phyloP scores from a whole-genome alignment of 2,113 vertebrate genomes.

The Otis tarda region DNA sequence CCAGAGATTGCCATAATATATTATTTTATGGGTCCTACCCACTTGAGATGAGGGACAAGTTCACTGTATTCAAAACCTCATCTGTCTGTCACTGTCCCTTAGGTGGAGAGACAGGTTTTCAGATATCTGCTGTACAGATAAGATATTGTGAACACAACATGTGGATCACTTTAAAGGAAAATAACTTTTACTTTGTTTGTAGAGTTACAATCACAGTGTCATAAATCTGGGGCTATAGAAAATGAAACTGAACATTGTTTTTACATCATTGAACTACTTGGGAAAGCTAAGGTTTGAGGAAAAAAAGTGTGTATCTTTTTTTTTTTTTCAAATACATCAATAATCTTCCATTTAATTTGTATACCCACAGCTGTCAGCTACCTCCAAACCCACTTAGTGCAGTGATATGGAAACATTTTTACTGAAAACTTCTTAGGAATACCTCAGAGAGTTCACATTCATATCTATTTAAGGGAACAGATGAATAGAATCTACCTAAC shows the following conservation, averaged over 20 bases:
- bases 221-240: not conserved
- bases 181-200: not conserved
- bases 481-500: slow-evolving; percentile 63
- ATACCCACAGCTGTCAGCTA: slow-evolving; percentile 27
- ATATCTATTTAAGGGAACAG: slow-evolving; percentile 58
- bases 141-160: not conserved
- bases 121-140: not conserved
- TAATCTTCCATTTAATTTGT: slow-evolving; percentile 68
- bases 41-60: not conserved
- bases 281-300: not conserved
- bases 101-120: not conserved
- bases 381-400: slow-evolving; percentile 61
- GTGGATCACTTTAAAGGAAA: not conserved
- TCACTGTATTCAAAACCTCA: not conserved
- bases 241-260: not conserved
- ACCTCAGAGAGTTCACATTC: slow-evolving; percentile 64
- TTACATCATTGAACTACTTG: not conserved
- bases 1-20: not conserved
- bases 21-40: not conserved
- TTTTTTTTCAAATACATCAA: not conserved
- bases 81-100: not conserved
- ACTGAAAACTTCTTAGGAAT: slow-evolving; percentile 64
- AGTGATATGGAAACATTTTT: slow-evolving; percentile 66
- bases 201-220: not conserved
- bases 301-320: not conserved